Conservation (phyloP, 2,797 vertebrate genomes). For the Paratrypauchen microcephalus region DNA sequence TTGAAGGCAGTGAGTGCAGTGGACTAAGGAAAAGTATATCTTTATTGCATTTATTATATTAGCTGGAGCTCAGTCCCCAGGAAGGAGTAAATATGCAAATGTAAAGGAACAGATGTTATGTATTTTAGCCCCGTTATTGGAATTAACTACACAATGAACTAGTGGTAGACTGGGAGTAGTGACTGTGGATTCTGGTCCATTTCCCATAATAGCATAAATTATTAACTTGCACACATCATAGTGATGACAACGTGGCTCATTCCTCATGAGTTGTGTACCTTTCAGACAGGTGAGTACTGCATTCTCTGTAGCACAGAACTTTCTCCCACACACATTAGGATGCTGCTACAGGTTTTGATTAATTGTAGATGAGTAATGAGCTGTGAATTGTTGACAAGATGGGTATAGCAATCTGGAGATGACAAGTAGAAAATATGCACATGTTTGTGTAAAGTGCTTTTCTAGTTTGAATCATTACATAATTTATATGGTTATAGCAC, state of each 20-base stretch:
- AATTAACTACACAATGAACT: background rate
- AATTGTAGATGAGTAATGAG: constrained; percentile 55
- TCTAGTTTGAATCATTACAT: constrained; percentile 34
- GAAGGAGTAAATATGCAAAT: constrained; percentile 18
- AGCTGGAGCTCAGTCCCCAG: constrained; percentile 38
- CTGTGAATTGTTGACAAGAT: constrained; percentile 42
- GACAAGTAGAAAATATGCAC: constrained; percentile 27
- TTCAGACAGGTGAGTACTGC: background rate
- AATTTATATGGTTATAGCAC: constrained; percentile 47
- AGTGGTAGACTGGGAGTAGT: background rate
- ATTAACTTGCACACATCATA: background rate
- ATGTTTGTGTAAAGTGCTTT: too few species aligned
- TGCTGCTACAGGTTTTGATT: constrained; percentile 16
- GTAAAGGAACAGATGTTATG: background rate
- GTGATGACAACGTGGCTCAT: background rate
- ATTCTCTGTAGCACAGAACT: constrained; percentile 5
- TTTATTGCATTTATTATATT: constrained; percentile 47
- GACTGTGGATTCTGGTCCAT: background rate
- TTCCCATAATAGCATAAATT: background rate
- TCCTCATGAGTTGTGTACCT: background rate
- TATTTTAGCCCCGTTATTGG: background rate
- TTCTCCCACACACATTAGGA: constrained; percentile 16
- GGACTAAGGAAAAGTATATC: constrained; percentile 61
- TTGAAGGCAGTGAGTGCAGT: constrained; percentile 55
- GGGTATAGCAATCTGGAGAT: constrained; percentile 31